A percentile compares a stretch with the other conserved stretches of the same genome.
phyloP scores from a whole-genome alignment of 2,113 vertebrate species.

The Epinephelus moara region DNA sequence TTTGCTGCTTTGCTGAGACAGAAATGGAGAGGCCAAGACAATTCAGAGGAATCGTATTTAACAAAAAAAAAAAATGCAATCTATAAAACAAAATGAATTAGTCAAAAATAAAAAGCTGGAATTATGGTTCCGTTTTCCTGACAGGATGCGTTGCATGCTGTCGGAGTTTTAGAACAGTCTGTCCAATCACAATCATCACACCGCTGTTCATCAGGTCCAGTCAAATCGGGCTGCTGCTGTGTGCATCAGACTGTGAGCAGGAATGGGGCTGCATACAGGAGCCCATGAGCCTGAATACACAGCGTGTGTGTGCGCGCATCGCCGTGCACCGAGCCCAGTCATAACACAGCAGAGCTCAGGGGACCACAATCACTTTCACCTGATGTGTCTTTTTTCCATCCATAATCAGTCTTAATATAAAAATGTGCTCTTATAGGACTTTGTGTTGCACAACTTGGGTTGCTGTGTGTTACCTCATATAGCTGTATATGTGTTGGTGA shows the following conservation, averaged over 20 bases:
- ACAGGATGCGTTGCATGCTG: neutral
- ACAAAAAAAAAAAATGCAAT: neutral
- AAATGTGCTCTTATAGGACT: neutral
- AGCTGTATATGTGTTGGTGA: neutral
- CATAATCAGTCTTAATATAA: neutral
- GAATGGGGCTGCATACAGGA: conserved; percentile 18
- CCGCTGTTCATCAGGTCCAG: conserved; percentile 10
- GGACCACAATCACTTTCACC: conserved; percentile 15
- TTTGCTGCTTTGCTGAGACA: neutral
- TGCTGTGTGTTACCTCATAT: conserved; percentile 29
- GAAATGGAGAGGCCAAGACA: neutral
- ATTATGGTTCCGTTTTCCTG: neutral
- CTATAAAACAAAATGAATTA: neutral
- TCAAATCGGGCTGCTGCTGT: conserved; percentile 2
- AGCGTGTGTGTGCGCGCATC: neutral
- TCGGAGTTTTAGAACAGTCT: neutral
- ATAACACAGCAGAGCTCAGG: conserved; percentile 1
- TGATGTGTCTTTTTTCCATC: neutral
- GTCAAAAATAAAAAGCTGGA: neutral
- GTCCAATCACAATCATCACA: neutral
- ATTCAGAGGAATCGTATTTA: neutral
- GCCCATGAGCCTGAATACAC: conserved; percentile 18
- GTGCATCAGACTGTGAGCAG: conserved; percentile 59
- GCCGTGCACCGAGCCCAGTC: conserved; percentile 10
- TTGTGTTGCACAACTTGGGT: neutral